Conservation (phyloP, 2,888 invertebrate species). For the Podabrus alpinus region DNA sequence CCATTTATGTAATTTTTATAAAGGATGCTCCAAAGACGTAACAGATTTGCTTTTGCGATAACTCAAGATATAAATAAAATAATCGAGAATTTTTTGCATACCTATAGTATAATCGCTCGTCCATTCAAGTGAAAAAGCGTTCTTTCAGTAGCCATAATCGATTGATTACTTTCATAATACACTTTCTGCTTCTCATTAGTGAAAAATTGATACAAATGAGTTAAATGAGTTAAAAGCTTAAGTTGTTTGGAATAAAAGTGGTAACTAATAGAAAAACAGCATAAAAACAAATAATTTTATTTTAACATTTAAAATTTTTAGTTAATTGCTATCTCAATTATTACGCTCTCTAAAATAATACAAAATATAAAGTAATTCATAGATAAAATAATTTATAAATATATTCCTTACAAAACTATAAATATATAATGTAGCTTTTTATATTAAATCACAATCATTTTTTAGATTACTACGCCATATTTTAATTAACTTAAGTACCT, state of each 20-base stretch:
- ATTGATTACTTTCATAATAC: neutral
- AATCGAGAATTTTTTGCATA: too few species aligned
- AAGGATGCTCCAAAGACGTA: too few species aligned
- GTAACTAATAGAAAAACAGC: neutral
- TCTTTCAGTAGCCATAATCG: neutral
- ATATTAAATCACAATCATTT: conserved; percentile 22
- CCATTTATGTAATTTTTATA: too few species aligned
- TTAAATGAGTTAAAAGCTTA: too few species aligned
- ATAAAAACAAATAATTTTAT: conserved; percentile 16
- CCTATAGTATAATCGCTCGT: too few species aligned
- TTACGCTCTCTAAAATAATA: conserved; percentile 2
- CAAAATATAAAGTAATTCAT: conserved; percentile 11
- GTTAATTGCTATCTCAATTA: neutral
- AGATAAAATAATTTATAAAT: conserved; percentile 24
- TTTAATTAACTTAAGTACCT: conserved; percentile 16
- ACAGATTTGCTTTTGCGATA: too few species aligned
- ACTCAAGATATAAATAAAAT: too few species aligned
- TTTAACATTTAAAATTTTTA: conserved; percentile 12
- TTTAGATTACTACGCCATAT: conserved; percentile 7
- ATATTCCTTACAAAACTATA: conserved; percentile 20
- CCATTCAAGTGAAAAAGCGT: too few species aligned
- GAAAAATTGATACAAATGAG: neutral
- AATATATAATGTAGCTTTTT: conserved; percentile 6
- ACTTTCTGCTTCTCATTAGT: too few species aligned
- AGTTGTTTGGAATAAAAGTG: too few species aligned